These are phyloP conservation scores for Pogonus chalceus DNA, from an alignment of 1,140 invertebrate species.

Conservation along the genomic window DNA sequence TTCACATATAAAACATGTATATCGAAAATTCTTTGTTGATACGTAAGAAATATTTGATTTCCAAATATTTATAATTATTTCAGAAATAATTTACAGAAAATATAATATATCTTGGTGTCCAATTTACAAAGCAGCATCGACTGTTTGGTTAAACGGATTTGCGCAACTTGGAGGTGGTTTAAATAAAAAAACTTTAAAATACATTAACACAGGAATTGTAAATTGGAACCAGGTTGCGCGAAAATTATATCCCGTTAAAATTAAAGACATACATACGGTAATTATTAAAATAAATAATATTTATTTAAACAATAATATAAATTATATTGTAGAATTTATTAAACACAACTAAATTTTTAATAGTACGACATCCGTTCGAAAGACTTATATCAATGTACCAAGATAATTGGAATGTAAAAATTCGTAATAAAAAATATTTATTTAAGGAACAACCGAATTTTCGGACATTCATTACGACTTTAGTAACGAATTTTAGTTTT, in stretches of 20 bases:
- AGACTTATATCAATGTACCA: slow-evolving; percentile 51
- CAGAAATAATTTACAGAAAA: slow-evolving; percentile 24
- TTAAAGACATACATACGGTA: slow-evolving; percentile 26
- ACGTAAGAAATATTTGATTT: slow-evolving; percentile 22
- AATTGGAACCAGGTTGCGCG: slow-evolving; percentile 26
- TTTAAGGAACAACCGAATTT: slow-evolving; percentile 36
- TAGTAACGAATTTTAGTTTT: slow-evolving; percentile 30
- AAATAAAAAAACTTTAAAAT: slow-evolving; percentile 20
- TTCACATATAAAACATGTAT: not conserved
- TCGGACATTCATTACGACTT: slow-evolving; percentile 45
- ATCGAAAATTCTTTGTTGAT: slow-evolving; percentile 29
- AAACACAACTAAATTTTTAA: slow-evolving; percentile 31
- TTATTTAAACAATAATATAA: slow-evolving; percentile 1
- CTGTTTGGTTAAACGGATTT: slow-evolving; percentile 44
- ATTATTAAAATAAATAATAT: slow-evolving; percentile 4
- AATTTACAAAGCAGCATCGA: slow-evolving; percentile 45
- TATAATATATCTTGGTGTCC: slow-evolving; percentile 44
- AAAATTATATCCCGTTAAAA: slow-evolving; percentile 28
- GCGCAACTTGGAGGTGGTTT: slow-evolving; percentile 32
- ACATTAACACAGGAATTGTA: not conserved
- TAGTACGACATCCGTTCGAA: slow-evolving; percentile 55
- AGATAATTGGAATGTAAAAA: slow-evolving; percentile 48
- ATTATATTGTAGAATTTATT: slow-evolving; percentile 24
- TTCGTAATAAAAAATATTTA: too few species aligned
- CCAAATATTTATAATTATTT: not conserved